phyloP scores from a whole-genome alignment of 2,888 invertebrate species.

The Rotaria magnacalcarata region DNA sequence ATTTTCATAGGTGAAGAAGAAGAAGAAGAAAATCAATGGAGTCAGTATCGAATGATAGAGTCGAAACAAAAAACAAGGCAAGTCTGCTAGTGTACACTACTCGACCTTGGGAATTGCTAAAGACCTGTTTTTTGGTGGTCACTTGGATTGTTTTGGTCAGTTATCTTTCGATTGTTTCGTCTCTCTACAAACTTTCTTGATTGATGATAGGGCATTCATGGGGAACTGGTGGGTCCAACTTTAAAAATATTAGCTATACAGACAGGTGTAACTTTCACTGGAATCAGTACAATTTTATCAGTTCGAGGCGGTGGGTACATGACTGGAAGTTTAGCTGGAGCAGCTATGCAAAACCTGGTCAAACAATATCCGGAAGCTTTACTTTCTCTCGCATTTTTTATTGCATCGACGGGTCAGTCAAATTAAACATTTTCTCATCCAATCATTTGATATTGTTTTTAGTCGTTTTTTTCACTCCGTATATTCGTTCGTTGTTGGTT shows the following conservation, averaged over 20 bases:
- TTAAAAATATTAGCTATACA: not conserved
- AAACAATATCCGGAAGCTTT: not conserved
- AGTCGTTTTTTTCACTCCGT: not conserved
- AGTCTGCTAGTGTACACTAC: not conserved
- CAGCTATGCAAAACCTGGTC: not conserved
- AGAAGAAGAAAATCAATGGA: too few species aligned
- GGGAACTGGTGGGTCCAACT: not conserved
- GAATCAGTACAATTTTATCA: not conserved
- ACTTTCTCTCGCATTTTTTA: not conserved
- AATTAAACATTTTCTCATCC: not conserved
- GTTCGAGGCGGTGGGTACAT: not conserved
- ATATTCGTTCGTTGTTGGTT: not conserved
- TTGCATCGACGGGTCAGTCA: not conserved
- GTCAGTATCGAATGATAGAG: too few species aligned
- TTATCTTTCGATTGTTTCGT: not conserved
- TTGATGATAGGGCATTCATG: not conserved
- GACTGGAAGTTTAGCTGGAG: not conserved
- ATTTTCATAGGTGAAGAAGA: too few species aligned
- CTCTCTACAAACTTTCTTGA: not conserved
- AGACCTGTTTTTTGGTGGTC: not conserved
- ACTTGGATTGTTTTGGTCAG: not conserved
- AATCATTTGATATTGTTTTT: not conserved
- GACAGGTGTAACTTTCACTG: not conserved
- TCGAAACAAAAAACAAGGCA: too few species aligned
- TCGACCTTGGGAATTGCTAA: constrained; percentile 3